Base-by-base conservation (phyloP, 2,888 invertebrate species). In the Callimorpha dominula region DNA sequence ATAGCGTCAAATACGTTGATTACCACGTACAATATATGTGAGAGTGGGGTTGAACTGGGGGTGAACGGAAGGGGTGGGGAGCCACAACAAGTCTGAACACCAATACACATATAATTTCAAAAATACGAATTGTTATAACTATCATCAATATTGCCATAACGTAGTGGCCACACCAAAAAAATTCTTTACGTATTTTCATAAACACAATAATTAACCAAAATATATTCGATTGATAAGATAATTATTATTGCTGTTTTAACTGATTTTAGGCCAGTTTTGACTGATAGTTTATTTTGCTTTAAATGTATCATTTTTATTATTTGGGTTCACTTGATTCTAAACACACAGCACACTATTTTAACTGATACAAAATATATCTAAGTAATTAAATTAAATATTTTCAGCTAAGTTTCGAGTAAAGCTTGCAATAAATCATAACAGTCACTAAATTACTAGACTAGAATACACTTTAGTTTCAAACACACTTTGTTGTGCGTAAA, bases 81-180 rank as follows among this genome's bases (percentile, higher is more conserved):
- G 50, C 79, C 73, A 84, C 73, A 73, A 74, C 42, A 20, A 60
- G 46, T 60, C 75, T 85, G 84, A 86, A 90, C 88, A 88, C 83
- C 89, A 74, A 91, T 81, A 88, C 83, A 88, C 84, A 82, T 84
- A 83, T 79, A 81, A 81, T 76, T 81, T 81, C 71, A 82, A 82
- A 82, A 80, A 80, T 68, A 80, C 60, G 57, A 12, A 60, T 66
- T 70, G 54, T 66, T 75, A 74, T 49, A 66, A 76, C 77, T 77
- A 81, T 67, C 67, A 65, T 67, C 74, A 60, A 75, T 46, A 43
- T 40, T 42, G 62, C 68, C 66, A 9, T 11, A 15, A 52, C 14
- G 42, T 15, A 64, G 52, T 43, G 66, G 40, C 67, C 70, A 64
- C 76, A 9, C 54, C 73, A 66, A 43, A 72, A n/a, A 82, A 83